Evolutionary conservation across 2,888 invertebrate species (phyloP), one percentile per base, ranked within the genome.

Genomic region (Laothoe populi): DNA sequence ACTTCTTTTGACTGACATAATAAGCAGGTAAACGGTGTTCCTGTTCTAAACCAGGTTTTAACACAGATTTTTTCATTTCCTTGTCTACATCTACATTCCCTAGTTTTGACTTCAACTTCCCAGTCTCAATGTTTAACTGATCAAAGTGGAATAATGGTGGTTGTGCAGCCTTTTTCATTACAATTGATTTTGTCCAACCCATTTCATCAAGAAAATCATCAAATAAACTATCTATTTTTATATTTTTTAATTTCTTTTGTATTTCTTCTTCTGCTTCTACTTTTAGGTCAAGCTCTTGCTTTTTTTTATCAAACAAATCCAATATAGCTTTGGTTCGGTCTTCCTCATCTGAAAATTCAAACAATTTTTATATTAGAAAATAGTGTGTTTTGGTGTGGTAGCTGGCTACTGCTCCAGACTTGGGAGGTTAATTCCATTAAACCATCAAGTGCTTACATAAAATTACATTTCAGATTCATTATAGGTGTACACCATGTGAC

Each of bases 11-110:
- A 63, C 94, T 95, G 44, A 94, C 82, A 66, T 94, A 82, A 75
- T 94, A 94, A n/a, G 91, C 83, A 1, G 96, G 95, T 10, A 96
- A 86, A 2, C 86, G 71, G 64, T 94, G 93, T 58, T 95, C 84
- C 71, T 95, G 93, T 73, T 96, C 96, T 72, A 96, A 94, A 0
- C 95, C 96, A 0, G 95, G 94, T 58, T 93, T 93, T 63, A 96
- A 80, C 1, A 93, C 90, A 48, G 95, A 95, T 66, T 95, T 95
- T 71, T 94, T 83, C 85, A 96, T 89, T 64, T 95, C 84, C 67
- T 95, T 92, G 4, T 94, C 94, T 45, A 93, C 82, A 72, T 94
- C 87, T 2, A 91, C 86, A 3, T 77, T 74, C 2, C 93, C 88
- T 4, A 90, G 72, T 7, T 86, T 83, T 0, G 93, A 87, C 61